Base-by-base conservation (phyloP, 2,888 invertebrate species). In the Osmoderma eremita region DNA sequence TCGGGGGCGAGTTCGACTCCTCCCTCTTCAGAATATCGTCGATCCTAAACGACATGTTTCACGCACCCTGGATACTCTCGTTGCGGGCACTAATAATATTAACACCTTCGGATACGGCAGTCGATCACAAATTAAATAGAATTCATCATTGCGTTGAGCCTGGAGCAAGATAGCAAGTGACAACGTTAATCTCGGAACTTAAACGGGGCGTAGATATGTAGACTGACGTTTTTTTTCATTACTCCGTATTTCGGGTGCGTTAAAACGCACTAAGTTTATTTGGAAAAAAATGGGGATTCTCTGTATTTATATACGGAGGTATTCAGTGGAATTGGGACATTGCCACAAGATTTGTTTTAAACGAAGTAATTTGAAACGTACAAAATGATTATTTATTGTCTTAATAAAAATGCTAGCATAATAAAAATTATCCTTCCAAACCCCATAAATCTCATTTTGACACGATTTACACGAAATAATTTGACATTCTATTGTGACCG, bases 41-140 rank as follows among this genome's bases (percentile, higher is more conserved):
- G 51, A 79, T 79, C 3, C 72, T 74, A 69, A 79, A 79, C 53
- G 79, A 81, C 77, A 77, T 77, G 45, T 63, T 72, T 39, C n/a
- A 4, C 12, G 15, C 10, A 38, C 36, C 10, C 4, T 18, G 3
- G 18, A 18, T 10, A 18, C 10, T 6, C 39, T 50, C 13, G 56
- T n/a, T 38, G 20, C 4, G n/a, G 8, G 38, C n/a, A 41, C 12
- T 24, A n/a, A n/a, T n/a, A 13, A 6, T n/a, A 15, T 13, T 30
- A 1, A 51, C 38, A 53, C 53, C 39, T 65, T 45, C 20, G 42
- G 53, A 49, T 58, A 41, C 51, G 24, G 20, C 61, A 64, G 69
- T 66, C 30, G 6, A 30, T 2, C 66, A 71, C 70, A 68, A 70
- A 70, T 70, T 71, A 72, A 70, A 67, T 71, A 71, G 45, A 61